Conservation (phyloP, 2,113 vertebrate genomes). For the Dicentrarchus labrax region DNA sequence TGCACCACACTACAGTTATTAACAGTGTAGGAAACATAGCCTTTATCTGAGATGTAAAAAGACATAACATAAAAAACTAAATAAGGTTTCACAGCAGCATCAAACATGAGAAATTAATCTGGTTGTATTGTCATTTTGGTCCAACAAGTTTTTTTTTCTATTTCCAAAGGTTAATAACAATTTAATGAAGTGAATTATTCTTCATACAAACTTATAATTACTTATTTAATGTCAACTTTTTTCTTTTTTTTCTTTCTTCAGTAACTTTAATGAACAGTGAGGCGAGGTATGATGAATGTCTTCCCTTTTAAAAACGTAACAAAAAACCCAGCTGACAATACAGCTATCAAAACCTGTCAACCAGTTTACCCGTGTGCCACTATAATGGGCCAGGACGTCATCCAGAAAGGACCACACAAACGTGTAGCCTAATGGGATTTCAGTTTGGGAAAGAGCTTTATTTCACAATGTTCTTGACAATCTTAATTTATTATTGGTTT, state of each 20-base stretch:
- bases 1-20: neutral
- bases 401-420: neutral
- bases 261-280: neutral
- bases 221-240: neutral
- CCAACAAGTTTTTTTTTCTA: neutral
- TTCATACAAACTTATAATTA: conserved; percentile 8
- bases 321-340: neutral
- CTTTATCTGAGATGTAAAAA: neutral
- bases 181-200: neutral
- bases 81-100: neutral
- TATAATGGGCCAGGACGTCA: neutral
- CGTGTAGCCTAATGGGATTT: neutral
- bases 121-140: neutral
- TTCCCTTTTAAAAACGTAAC: neutral
- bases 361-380: neutral
- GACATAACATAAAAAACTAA: neutral
- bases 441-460: neutral
- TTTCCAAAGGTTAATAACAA: conserved; percentile 21
- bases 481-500: neutral
- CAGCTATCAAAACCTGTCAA: neutral
- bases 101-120: neutral
- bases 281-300: neutral
- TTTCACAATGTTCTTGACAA: neutral
- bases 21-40: neutral
- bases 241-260: no score